phyloP scores from a whole-genome alignment of 1,140 invertebrate species.

The Dysdera silvatica region DNA sequence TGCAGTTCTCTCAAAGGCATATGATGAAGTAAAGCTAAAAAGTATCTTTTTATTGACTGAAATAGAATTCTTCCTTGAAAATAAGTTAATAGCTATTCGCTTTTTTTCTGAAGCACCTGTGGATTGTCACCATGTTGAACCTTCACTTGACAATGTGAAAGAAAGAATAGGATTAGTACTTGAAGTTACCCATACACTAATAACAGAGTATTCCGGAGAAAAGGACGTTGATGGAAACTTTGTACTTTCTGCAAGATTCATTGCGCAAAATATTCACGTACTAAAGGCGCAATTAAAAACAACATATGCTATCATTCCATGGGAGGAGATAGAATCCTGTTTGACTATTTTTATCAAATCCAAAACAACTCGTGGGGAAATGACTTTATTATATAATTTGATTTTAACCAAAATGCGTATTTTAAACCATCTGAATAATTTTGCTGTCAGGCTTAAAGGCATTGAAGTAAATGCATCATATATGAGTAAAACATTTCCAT shows the following conservation, averaged over 20 bases:
- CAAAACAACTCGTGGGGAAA: not conserved
- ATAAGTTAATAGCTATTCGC: not conserved
- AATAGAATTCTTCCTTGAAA: conserved; percentile 2
- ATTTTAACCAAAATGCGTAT: not conserved
- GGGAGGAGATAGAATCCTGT: conserved; percentile 23
- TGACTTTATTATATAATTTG: not conserved
- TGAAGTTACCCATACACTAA: not conserved
- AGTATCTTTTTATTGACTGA: not conserved
- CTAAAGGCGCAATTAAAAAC: not conserved
- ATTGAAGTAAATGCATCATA: not conserved
- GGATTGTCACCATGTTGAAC: not conserved
- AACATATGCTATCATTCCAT: conserved; percentile 7
- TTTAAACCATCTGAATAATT: not conserved
- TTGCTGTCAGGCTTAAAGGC: not conserved
- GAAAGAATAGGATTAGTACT: not conserved
- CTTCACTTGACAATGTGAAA: not conserved
- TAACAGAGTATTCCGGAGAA: not conserved
- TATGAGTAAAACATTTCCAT: not conserved
- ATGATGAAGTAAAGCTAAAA: conserved; percentile 5
- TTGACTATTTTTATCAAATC: not conserved
- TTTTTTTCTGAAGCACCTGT: not conserved
- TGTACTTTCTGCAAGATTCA: not conserved
- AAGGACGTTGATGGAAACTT: not conserved
- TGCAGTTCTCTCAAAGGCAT: not conserved
- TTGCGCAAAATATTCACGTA: conserved; percentile 7